Evolutionary conservation across 2,888 invertebrate species (phyloP).

Genomic region (Sphinx pinastri): DNA sequence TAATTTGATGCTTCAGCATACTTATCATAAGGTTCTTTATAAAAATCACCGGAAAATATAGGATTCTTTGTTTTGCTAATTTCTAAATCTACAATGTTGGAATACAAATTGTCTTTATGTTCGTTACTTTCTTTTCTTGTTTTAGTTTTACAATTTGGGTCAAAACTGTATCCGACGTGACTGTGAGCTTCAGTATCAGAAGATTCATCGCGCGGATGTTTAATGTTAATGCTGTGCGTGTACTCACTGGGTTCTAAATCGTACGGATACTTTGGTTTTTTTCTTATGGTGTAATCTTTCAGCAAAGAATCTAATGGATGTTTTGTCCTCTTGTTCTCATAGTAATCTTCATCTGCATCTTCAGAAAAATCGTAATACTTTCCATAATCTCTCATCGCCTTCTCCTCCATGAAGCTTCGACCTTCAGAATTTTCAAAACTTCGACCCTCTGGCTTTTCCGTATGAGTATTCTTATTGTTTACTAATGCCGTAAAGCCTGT

Average conservation of each 20-base stretch:
- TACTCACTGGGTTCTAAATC: conserved; percentile 73
- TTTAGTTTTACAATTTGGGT: conserved; percentile 74
- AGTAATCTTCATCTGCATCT: conserved; percentile 60
- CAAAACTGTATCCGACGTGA: conserved; percentile 66
- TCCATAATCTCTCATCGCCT: conserved; percentile 68
- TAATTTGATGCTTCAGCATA: conserved; percentile 60
- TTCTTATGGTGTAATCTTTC: conserved; percentile 58
- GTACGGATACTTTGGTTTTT: conserved; percentile 60
- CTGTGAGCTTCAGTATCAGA: conserved; percentile 61
- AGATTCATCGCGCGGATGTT: conserved; percentile 66
- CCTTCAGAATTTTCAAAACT: conserved; percentile 43
- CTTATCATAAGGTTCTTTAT: conserved; percentile 64
- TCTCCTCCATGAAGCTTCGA: conserved; percentile 56
- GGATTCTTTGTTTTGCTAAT: conserved; percentile 61
- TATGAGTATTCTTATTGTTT: conserved; percentile 72
- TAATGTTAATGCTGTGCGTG: conserved; percentile 70
- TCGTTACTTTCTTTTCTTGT: conserved; percentile 61
- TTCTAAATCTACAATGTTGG: conserved; percentile 59
- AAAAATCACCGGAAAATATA: conserved; percentile 51
- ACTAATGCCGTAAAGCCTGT: conserved; percentile 84
- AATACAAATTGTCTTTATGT: conserved; percentile 53
- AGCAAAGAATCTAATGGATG: conserved; percentile 57
- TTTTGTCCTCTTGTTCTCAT: conserved; percentile 59
- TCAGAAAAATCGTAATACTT: conserved; percentile 68
- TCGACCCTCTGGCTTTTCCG: conserved; percentile 42